Conservation (phyloP, 2,113 vertebrate species). For the Lagenorhynchus albirostris region DNA sequence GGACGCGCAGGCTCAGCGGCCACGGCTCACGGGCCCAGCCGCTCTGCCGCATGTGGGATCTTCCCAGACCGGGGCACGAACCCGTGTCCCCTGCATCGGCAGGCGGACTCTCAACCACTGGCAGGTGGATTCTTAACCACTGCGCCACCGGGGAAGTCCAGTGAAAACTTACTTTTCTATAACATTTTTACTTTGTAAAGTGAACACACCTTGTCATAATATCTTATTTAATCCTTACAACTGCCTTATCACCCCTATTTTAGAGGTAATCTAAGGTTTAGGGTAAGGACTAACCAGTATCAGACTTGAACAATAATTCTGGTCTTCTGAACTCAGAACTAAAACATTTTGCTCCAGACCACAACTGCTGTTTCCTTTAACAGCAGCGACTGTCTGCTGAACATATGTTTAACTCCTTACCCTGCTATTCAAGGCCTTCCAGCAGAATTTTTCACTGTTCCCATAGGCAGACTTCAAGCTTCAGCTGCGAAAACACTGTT, state of each 20-base stretch:
- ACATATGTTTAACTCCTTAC: background rate
- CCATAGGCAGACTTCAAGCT: background rate
- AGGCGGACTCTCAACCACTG: too few species aligned
- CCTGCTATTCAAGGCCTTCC: background rate
- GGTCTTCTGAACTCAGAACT: background rate
- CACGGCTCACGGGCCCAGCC: too few species aligned
- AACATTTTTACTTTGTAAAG: background rate
- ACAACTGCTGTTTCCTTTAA: background rate
- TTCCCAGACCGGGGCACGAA: too few species aligned
- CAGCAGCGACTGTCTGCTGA: background rate
- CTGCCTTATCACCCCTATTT: background rate
- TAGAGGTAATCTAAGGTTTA: background rate
- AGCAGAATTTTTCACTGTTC: background rate
- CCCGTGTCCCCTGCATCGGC: too few species aligned
- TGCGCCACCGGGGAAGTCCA: background rate
- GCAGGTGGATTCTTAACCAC: too few species aligned
- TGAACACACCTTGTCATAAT: background rate
- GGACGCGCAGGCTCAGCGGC: too few species aligned
- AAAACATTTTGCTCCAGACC: background rate
- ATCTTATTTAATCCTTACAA: background rate
- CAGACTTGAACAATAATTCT: background rate
- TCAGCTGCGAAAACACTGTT: background rate
- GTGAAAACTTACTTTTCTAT: background rate
- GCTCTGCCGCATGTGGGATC: too few species aligned
- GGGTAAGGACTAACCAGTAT: background rate